These are phyloP conservation scores for Takifugu ocellatus DNA, from an alignment of 2,797 vertebrate species.

Conservation along the genomic window DNA sequence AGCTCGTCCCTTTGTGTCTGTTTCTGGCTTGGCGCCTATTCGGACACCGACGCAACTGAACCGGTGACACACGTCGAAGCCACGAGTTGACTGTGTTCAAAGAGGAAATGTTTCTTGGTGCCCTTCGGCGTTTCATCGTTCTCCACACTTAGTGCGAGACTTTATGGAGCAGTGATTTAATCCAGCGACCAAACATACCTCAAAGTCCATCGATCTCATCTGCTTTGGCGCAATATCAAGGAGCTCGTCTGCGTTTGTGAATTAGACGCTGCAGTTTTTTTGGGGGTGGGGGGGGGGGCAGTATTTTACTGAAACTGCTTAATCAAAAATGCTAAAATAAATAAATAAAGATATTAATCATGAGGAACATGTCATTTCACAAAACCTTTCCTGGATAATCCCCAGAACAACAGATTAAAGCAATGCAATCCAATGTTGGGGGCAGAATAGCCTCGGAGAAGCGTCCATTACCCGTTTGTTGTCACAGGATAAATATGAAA, in stretches of 20 bases:
- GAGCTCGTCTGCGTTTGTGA: conserved; percentile 43
- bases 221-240: conserved; percentile 27
- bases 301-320: conserved; percentile 16
- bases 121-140: not conserved
- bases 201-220: conserved; percentile 29
- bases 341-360: conserved; percentile 41
- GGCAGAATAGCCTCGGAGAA: conserved; percentile 36
- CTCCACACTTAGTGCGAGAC: no score
- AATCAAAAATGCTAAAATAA: conserved; percentile 6
- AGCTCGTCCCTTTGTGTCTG: conserved; percentile 24
- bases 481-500: conserved; percentile 35
- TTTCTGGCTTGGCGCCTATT: not conserved
- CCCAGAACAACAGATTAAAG: conserved; percentile 65
- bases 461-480: conserved; percentile 40
- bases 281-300: not conserved
- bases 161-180: conserved; percentile 1
- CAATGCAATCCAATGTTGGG: conserved; percentile 48
- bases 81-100: no score
- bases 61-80: not conserved
- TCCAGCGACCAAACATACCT: conserved; percentile 10
- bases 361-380: conserved; percentile 47
- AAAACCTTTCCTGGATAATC: conserved; percentile 62
- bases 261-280: conserved; percentile 7
- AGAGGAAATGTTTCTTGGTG: not conserved
- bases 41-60: not conserved